Base-by-base conservation (phyloP, 2,888 invertebrate species). In the Caradrina clavipalpis region DNA sequence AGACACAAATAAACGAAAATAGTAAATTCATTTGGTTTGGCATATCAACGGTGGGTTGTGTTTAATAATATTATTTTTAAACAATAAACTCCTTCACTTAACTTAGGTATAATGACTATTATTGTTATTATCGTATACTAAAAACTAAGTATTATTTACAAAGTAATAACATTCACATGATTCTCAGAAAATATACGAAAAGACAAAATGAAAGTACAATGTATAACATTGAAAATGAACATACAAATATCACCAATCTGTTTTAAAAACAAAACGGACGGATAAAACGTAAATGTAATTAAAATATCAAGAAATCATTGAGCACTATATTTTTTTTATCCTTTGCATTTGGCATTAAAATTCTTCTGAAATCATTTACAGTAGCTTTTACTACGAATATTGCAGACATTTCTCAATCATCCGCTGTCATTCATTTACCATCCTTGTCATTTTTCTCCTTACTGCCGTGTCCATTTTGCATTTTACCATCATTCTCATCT, bases 401-500 rank as follows among this genome's bases (percentile, higher is more conserved):
- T 57, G 7, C 21, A 19, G 26, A 13, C 4, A 31, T 13, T 31
- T 35, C 31, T 7, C 0, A 49, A 42, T 39, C 53, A 39, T 50
- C 39, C 17, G 21, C 2, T 17, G 0, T 11, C 11, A 22, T 47
- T 82, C 51, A 86, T 65, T 86, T 85, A 6, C 70, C 68, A 56
- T 88, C 89, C 59, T 88, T 88, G 1, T 88, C 89, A 73, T 64
- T 81, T 45, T 84, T 81, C 1, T 81, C 85, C 47, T 86, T 86
- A 67, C 67, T 73, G 1, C 67, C 50, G n/a, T 81, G 76, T 8
- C 78, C 81, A 47, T 85, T 84, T 8, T 67, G 83, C 45, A 81
- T 66, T 69, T 87, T 86, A 45, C 73, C 86, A 58, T 82, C 82
- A 66, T 88, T 88, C 51, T 88, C 90, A 7, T 93, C 92, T 66